Conservation (phyloP, 2,797 vertebrate genomes). For the Stomatorhinus walkeri region DNA sequence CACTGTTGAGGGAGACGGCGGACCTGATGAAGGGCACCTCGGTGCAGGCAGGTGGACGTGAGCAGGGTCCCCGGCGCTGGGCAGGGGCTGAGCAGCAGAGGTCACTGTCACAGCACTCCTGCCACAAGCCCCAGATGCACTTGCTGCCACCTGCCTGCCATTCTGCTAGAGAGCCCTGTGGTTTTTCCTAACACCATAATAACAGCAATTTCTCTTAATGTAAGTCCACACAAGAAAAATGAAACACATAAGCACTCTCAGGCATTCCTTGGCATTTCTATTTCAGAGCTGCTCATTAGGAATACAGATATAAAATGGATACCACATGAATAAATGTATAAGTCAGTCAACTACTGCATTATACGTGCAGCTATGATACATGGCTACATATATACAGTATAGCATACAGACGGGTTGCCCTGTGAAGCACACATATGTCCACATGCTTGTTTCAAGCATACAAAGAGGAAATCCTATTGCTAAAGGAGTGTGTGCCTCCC, state of each 20-base stretch:
- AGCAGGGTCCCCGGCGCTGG: not conserved
- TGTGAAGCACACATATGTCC: not conserved
- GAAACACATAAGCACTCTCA: not conserved
- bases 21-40: not conserved
- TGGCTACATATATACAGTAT: not conserved
- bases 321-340: not conserved
- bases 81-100: slow-evolving; percentile 23
- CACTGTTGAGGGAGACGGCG: not conserved
- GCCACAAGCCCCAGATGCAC: not conserved
- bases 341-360: not conserved
- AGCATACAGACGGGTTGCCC: not conserved
- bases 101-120: slow-evolving; percentile 23
- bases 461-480: not conserved
- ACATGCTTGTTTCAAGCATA: not conserved
- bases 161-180: not conserved
- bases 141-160: not conserved
- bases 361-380: not conserved
- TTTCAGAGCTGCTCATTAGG: not conserved
- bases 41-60: not conserved
- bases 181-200: not conserved
- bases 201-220: slow-evolving; percentile 3
- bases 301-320: not conserved
- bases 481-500: not conserved
- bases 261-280: not conserved
- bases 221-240: not conserved